Conservation (phyloP, 2,113 vertebrate species). For the Elachura formosa region DNA sequence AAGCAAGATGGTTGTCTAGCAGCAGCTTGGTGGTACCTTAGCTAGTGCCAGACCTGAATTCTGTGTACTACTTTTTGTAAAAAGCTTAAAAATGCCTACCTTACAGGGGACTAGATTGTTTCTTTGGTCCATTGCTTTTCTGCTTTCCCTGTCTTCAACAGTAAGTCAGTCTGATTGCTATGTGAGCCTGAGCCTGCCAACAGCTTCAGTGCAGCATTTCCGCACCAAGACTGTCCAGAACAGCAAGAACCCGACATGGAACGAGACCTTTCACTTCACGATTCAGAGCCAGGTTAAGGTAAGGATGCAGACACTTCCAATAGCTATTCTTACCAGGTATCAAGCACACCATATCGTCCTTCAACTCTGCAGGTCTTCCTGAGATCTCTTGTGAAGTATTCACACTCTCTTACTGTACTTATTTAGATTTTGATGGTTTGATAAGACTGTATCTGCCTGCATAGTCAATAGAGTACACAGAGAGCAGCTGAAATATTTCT, state of each 20-base stretch:
- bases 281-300: slow-evolving; percentile 76
- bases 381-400: not conserved
- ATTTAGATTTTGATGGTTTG: not conserved
- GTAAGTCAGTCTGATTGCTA: slow-evolving; percentile 75
- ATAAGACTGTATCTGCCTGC: not conserved
- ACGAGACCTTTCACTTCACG: slow-evolving; percentile 73
- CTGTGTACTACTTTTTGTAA: not conserved
- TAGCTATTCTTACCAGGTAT: not conserved
- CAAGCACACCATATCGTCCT: not conserved
- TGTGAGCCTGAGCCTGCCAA: slow-evolving; percentile 75
- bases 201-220: slow-evolving; percentile 63
- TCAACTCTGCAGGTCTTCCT: not conserved
- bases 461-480: not conserved
- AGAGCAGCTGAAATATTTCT: not conserved
- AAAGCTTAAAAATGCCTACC: not conserved
- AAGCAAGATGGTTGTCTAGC: not conserved
- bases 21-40: not conserved
- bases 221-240: slow-evolving; percentile 70
- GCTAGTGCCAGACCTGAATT: not conserved
- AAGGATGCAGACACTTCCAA: not conserved
- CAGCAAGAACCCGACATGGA: slow-evolving; percentile 69
- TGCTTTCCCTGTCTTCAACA: not conserved
- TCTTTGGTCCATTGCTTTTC: not conserved
- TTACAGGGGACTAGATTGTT: not conserved
- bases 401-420: not conserved